Evolutionary conservation across 2,888 invertebrate genomes (phyloP), one percentile per base, ranked within the genome.

Genomic region (Scaeva pyrastri): DNA sequence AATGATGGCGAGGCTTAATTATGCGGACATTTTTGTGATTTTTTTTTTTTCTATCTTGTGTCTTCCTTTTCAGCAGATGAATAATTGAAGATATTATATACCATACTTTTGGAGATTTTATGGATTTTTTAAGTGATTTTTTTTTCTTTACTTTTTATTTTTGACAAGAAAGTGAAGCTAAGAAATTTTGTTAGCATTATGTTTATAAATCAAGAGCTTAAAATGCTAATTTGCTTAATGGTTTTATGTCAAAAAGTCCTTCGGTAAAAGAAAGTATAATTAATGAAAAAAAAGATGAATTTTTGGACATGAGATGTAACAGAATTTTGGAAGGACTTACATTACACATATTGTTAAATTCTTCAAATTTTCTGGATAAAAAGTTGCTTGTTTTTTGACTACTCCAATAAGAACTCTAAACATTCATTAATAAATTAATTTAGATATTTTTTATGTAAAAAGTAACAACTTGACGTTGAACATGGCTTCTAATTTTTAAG

Each of bases 1-100:
- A 60, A 39, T 11, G 16, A 41, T 62, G 64, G 14, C 23, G 19
- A 21, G 14, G 19, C 41, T 71, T 71, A 39, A 58, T 68, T 76
- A 48, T 48, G 48, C 48, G 48, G 66, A 66, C 16, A 68, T 50
- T 68, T 36, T 36, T 48, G 50, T 43, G 58, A 60, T 60, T 60
- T 58, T 36, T 58, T 45, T 26, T 39, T 39, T 16, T 16, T 58
- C 36, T 19, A 39, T 39, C 5, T 12, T 12, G 16, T 12, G 16
- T 56, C 36, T 31, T 11, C 23, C 23, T 12, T 12, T 52, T 23
- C 41, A 2, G 11, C 7, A 68, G 14, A 50, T 68, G n/a, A 50
- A 68, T 68, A 50, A 68, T 36, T 36, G 26, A 68, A 48, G 48
- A 36, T 36, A 48, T 26, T 19, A 48, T 31, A 31, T 31, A 31